A percentile compares a stretch with the other conserved stretches of the same genome.
phyloP scores from a whole-genome alignment of 2,113 vertebrate species.

The Ardeotis arabs region DNA sequence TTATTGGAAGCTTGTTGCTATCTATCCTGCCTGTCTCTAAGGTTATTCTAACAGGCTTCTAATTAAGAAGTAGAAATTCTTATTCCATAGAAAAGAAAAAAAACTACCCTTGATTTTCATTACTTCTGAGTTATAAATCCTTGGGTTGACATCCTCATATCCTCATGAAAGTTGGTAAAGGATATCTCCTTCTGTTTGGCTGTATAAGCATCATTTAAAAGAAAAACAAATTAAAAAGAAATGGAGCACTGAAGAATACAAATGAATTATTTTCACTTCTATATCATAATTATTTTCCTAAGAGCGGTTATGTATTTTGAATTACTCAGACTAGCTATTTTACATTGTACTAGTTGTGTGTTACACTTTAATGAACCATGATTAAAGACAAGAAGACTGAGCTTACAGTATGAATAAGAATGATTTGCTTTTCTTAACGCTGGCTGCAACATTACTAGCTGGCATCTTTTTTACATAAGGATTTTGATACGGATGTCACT shows the following conservation, averaged over 20 bases:
- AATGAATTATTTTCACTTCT: conserved; percentile 26
- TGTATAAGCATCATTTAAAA: not conserved
- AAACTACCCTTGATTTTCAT: not conserved
- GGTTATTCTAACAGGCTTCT: not conserved
- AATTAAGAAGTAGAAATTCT: not conserved
- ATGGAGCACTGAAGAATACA: conserved; percentile 4
- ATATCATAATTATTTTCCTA: conserved; percentile 25
- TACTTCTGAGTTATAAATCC: not conserved
- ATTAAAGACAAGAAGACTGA: conserved; percentile 48
- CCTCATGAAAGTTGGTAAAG: not conserved
- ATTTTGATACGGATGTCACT: not conserved
- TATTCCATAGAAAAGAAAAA: not conserved
- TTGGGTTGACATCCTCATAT: not conserved
- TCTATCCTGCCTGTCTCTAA: not conserved
- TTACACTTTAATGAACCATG: conserved; percentile 58
- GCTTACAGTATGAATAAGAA: conserved; percentile 18
- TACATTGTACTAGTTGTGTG: conserved; percentile 33
- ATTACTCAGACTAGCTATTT: conserved; percentile 64
- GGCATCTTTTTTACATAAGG: not conserved
- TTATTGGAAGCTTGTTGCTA: not conserved
- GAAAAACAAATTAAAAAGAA: conserved; percentile 27
- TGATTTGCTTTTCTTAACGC: not conserved
- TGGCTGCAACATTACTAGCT: not conserved
- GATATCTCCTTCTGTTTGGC: not conserved
- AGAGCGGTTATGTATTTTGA: conserved; percentile 45